Conservation (phyloP, 2,888 invertebrate species). For the Ennomos quercinarius region DNA sequence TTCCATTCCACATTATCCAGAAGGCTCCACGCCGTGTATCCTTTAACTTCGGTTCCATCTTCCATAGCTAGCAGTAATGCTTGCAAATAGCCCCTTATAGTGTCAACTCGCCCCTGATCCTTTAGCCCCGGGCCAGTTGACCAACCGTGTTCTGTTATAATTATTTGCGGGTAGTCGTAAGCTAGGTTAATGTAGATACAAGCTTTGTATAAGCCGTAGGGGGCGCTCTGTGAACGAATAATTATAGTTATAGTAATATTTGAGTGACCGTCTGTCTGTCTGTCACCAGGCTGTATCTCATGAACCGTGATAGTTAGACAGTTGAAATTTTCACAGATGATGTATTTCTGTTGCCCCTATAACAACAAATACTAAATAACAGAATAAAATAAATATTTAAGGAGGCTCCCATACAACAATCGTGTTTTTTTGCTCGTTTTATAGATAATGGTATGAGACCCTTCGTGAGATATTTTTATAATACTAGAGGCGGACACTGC, state of each 20-base stretch:
- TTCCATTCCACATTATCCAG: constrained; percentile 89
- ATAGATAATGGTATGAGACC: too few relatives aligned
- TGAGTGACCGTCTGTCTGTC: too few relatives aligned
- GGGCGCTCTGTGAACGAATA: constrained; percentile 59
- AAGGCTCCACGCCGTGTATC: constrained; percentile 87
- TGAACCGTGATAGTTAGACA: too few relatives aligned
- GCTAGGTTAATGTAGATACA: constrained; percentile 62
- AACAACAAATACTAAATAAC: too few relatives aligned
- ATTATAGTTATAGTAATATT: not conserved
- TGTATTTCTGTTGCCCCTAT: too few relatives aligned
- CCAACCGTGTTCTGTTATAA: constrained; percentile 87
- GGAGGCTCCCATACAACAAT: too few relatives aligned
- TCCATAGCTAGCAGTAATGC: constrained; percentile 78
- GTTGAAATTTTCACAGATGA: too few relatives aligned
- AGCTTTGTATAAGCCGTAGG: constrained; percentile 71
- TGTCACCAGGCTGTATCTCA: too few relatives aligned
- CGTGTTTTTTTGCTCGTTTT: too few relatives aligned
- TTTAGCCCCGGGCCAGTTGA: constrained; percentile 70
- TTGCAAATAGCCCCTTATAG: constrained; percentile 69
- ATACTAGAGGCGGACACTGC: too few relatives aligned
- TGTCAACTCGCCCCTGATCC: constrained; percentile 73
- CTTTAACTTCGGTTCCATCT: constrained; percentile 77
- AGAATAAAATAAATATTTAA: too few relatives aligned
- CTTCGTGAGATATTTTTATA: too few relatives aligned
- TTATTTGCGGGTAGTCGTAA: constrained; percentile 62